Conservation (phyloP, 2,797 vertebrate genomes). For the Onychomys torridus region DNA sequence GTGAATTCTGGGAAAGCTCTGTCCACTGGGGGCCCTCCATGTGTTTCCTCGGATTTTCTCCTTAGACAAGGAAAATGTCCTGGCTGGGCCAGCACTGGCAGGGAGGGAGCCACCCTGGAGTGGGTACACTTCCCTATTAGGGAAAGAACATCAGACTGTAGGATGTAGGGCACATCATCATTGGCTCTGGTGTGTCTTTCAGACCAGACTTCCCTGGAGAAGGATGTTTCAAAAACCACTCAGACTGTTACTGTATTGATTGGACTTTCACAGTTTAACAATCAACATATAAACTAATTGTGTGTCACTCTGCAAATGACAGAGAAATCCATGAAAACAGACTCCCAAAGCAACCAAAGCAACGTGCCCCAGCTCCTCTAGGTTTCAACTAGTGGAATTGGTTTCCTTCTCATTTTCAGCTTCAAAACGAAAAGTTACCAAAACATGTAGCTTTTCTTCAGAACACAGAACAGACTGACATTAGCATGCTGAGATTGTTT, state of each 20-base stretch:
- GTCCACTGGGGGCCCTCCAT: neutral
- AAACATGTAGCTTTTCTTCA: neutral
- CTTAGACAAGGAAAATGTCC: constrained; percentile 41
- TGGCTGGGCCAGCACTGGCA: constrained; percentile 45
- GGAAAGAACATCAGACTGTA: constrained; percentile 46
- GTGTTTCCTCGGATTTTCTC: neutral
- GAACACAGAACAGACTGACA: neutral
- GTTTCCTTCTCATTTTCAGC: constrained; percentile 20
- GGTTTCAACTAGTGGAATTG: neutral
- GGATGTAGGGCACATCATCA: neutral
- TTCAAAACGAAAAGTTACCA: constrained; percentile 28
- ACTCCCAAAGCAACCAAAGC: neutral
- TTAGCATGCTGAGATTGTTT: no score
- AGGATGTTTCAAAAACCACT: constrained; percentile 11
- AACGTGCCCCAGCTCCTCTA: neutral
- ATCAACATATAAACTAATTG: neutral
- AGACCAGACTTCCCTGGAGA: neutral
- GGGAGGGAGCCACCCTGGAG: constrained; percentile 20
- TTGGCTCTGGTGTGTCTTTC: constrained; percentile 34
- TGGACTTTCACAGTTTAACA: neutral
- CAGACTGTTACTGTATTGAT: neutral
- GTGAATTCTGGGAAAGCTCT: neutral
- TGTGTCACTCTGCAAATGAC: neutral
- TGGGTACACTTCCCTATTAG: constrained; percentile 27
- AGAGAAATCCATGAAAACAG: neutral